Conservation (phyloP, 2,888 invertebrate genomes). For the Entomobrya proxima region DNA sequence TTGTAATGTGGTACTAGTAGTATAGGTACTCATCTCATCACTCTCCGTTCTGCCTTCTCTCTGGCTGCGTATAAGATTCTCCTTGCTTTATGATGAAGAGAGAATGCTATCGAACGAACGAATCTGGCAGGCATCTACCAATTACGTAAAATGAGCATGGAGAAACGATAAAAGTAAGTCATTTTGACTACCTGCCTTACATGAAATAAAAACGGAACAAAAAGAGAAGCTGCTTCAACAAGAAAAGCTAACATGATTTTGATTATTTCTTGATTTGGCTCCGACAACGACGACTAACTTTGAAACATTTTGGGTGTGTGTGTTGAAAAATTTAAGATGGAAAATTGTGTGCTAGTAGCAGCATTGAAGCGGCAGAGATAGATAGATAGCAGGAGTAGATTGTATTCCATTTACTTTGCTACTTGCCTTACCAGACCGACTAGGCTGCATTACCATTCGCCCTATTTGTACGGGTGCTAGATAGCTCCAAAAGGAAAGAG, state of each 20-base stretch:
- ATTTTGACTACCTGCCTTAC: conserved; percentile 48
- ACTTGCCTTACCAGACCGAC: not conserved
- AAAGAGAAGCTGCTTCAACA: conserved; percentile 25
- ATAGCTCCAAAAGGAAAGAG: not conserved
- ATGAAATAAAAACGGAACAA: conserved; percentile 7
- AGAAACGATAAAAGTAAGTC: conserved; percentile 53
- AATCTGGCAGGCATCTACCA: conserved; percentile 47
- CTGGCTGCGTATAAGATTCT: not conserved
- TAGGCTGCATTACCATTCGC: conserved; percentile 19
- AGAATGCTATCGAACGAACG: not conserved
- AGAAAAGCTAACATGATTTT: conserved; percentile 50
- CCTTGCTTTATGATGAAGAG: not conserved
- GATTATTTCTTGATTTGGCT: conserved; percentile 54
- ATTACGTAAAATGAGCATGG: conserved; percentile 54
- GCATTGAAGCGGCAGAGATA: not conserved
- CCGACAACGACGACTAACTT: conserved; percentile 12
- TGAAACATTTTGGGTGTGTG: conserved; percentile 44
- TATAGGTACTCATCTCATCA: not conserved
- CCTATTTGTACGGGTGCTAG: conserved; percentile 37
- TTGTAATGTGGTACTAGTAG: not conserved
- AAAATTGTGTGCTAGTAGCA: conserved; percentile 2
- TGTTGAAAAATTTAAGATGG: conserved; percentile 6
- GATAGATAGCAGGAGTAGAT: conserved; percentile 13
- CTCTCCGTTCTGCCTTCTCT: not conserved
- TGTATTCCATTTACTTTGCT: conserved; percentile 10